Evolutionary conservation across 2,113 vertebrate genomes (phyloP).

Genomic region (Catharus fuscescens): DNA sequence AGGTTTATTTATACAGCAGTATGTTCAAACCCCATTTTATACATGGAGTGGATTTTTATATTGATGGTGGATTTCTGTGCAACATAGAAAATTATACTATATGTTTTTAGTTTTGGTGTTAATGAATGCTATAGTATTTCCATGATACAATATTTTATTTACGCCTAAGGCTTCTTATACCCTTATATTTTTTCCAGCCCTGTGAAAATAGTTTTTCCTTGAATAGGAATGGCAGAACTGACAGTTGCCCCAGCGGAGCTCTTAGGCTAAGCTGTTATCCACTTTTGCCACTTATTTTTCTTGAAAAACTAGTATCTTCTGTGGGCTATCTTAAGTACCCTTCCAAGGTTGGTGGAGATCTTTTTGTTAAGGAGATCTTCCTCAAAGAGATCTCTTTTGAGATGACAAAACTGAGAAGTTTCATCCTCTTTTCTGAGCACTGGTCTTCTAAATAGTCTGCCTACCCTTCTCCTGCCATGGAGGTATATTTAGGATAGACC

Average conservation of each 20-base stretch:
- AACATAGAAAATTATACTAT: slow-evolving; percentile 14
- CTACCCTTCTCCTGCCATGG: not conserved
- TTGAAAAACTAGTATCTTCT: not conserved
- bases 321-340: not conserved
- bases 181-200: not conserved
- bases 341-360: not conserved
- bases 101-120: not conserved
- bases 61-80: slow-evolving; percentile 20
- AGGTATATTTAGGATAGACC: not conserved
- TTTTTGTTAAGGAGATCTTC: not conserved
- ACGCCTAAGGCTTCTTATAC: not conserved
- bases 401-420: not conserved
- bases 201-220: not conserved
- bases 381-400: not conserved
- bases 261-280: not conserved
- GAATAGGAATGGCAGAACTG: not conserved
- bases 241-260: not conserved
- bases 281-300: not conserved
- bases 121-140: slow-evolving; percentile 38
- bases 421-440: not conserved
- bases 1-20: not conserved
- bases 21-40: not conserved
- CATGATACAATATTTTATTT: slow-evolving; percentile 12
- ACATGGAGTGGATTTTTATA: not conserved
- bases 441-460: not conserved